Conservation (phyloP, 2,888 invertebrate genomes). For the Hyalella azteca region DNA sequence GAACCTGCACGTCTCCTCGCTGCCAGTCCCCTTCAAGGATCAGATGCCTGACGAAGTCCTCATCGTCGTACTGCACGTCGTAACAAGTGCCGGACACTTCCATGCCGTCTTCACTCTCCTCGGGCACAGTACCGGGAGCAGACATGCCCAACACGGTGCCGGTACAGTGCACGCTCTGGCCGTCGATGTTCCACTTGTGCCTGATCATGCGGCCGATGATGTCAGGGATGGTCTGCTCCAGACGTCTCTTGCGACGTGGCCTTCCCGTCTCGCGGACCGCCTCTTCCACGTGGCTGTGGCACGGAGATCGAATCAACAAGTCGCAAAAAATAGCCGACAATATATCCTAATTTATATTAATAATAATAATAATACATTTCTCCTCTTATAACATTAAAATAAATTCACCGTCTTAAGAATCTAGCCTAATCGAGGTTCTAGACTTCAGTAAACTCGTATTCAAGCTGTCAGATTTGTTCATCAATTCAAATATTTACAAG, state of each 20-base stretch:
- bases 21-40: conserved; percentile 58
- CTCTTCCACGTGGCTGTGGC: conserved; percentile 16
- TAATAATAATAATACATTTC: too few species aligned
- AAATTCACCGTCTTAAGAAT: too few species aligned
- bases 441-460: too few species aligned
- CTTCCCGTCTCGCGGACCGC: conserved; percentile 48
- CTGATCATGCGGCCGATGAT: conserved; percentile 51
- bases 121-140: conserved; percentile 56
- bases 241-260: conserved; percentile 48
- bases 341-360: too few species aligned
- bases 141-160: conserved; percentile 55
- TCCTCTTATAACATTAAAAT: too few species aligned
- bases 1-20: conserved; percentile 53
- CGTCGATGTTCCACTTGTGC: conserved; percentile 58
- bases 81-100: conserved; percentile 53
- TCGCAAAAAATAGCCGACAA: not conserved
- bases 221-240: conserved; percentile 54
- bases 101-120: conserved; percentile 54
- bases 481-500: too few species aligned
- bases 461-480: too few species aligned
- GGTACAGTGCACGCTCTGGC: conserved; percentile 52
- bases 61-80: conserved; percentile 56
- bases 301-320: too few species aligned
- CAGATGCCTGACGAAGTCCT: conserved; percentile 56
- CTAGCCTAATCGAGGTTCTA: too few species aligned